phyloP scores from a whole-genome alignment of 2,113 vertebrate species.

The Bufo gargarizans region DNA sequence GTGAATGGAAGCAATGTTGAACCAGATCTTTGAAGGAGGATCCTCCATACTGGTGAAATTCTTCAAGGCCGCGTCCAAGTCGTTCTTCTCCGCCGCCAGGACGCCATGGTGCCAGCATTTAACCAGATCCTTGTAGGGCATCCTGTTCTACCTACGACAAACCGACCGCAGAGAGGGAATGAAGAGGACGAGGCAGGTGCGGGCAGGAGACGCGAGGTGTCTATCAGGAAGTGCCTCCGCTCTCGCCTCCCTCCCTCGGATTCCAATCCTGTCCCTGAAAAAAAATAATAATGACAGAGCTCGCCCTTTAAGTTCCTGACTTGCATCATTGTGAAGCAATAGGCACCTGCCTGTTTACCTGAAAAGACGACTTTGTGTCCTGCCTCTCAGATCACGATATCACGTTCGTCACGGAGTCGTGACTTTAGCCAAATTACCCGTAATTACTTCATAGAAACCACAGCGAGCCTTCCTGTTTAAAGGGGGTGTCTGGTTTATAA shows the following conservation, averaged over 20 bases:
- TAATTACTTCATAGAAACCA: too few relatives aligned
- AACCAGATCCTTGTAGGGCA: constrained; percentile 83
- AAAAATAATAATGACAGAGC: constrained; percentile 10
- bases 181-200: not conserved
- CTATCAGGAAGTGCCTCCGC: constrained; percentile 9
- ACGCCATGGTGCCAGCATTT: constrained; percentile 79
- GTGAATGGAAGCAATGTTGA: constrained; percentile 77
- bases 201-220: not conserved
- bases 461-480: too few relatives aligned
- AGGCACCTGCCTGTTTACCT: not conserved
- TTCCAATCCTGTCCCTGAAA: not conserved
- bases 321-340: constrained; percentile 16
- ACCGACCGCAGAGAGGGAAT: not conserved
- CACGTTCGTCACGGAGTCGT: not conserved
- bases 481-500: too few relatives aligned
- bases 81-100: constrained; percentile 71
- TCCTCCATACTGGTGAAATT: constrained; percentile 72
- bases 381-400: not conserved
- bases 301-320: constrained; percentile 17
- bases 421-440: not conserved
- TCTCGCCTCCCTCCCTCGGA: not conserved
- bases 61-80: constrained; percentile 76
- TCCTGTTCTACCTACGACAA: constrained; percentile 53
- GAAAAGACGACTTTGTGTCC: not conserved
- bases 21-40: constrained; percentile 77